A percentile compares a stretch with the other conserved stretches of the same genome.
phyloP scores from a whole-genome alignment of 2,888 invertebrate species.

The Eristalis tenax region DNA sequence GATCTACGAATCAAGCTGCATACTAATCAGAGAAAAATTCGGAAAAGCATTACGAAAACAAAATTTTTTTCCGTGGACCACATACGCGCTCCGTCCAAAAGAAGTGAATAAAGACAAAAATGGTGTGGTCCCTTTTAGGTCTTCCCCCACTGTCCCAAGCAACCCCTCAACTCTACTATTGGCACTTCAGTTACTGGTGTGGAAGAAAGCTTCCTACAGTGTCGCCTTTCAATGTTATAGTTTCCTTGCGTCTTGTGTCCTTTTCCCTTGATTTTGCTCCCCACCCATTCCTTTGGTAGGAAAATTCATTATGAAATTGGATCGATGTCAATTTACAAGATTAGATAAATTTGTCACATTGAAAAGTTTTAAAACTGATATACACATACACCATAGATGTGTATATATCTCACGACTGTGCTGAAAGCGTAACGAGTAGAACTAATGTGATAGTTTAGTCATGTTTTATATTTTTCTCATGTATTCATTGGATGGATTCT shows the following conservation, averaged over 20 bases:
- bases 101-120: background rate
- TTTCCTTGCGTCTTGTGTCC: conserved; percentile 58
- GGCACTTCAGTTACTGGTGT: conserved; percentile 79
- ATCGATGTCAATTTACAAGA: conserved; percentile 79
- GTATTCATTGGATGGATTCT: background rate
- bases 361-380: conserved; percentile 47
- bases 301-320: conserved; percentile 81
- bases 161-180: conserved; percentile 69
- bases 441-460: background rate
- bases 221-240: conserved; percentile 74
- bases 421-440: background rate
- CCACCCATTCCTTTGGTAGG: conserved; percentile 73
- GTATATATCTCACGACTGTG: background rate
- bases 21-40: no score
- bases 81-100: background rate
- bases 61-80: no score
- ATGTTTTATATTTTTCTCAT: background rate
- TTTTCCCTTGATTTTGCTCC: conserved; percentile 40
- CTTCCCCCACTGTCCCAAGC: background rate
- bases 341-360: conserved; percentile 74
- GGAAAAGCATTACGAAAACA: no score
- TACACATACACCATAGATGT: background rate
- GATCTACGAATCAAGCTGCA: no score
- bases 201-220: conserved; percentile 77
- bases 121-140: background rate